Evolutionary conservation across 2,797 vertebrate genomes (phyloP).

Genomic region (Falco cherrug): DNA sequence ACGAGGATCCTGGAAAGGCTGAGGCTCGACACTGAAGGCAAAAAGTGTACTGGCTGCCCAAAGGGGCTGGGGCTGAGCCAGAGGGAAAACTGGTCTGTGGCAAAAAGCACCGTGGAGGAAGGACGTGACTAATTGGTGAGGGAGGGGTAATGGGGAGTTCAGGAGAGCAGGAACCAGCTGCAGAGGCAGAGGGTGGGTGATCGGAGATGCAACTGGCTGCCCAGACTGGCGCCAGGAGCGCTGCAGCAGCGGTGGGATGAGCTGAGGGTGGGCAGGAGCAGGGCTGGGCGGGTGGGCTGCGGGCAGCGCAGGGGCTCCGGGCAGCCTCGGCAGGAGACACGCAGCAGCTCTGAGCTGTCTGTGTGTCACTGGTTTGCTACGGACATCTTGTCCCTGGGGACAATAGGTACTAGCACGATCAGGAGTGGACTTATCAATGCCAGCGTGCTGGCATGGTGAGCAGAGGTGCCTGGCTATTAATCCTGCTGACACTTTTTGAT

Average conservation of each 20-base stretch:
- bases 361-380: fast-evolving
- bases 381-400: background rate
- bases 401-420: background rate
- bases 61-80: background rate
- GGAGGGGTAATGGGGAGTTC: background rate
- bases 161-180: background rate
- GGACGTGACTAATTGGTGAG: background rate
- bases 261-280: background rate
- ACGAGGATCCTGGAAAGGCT: background rate
- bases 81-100: background rate
- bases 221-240: background rate
- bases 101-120: background rate
- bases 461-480: background rate
- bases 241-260: background rate
- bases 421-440: background rate
- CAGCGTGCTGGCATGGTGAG: background rate
- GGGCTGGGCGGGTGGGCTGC: background rate
- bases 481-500: background rate
- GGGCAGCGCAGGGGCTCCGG: background rate
- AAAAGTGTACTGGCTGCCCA: background rate
- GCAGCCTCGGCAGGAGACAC: background rate
- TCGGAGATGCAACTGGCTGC: fast-evolving
- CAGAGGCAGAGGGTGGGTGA: background rate
- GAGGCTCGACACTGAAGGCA: background rate
- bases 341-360: background rate